phyloP scores from a whole-genome alignment of 2,113 vertebrate species.

The Phrynocephalus versicolor region DNA sequence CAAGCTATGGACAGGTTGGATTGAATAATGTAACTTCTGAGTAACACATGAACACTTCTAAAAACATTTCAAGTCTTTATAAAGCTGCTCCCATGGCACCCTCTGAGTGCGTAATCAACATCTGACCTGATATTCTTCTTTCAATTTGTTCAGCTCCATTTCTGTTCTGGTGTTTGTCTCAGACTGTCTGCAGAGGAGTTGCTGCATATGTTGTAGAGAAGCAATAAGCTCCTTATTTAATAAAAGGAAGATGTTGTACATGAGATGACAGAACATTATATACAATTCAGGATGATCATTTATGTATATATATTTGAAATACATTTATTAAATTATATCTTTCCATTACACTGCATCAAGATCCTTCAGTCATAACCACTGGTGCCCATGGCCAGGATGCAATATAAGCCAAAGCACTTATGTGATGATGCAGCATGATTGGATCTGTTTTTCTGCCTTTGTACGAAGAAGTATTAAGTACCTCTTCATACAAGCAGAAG shows the following conservation, averaged over 20 bases:
- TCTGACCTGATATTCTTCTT: conserved; percentile 83
- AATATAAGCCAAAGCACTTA: too few relatives aligned
- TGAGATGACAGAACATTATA: conserved; percentile 18
- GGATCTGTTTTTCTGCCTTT: too few relatives aligned
- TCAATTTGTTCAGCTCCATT: conserved; percentile 79
- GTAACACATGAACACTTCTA: conserved; percentile 53
- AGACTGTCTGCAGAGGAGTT: conserved; percentile 82
- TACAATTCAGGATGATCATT: conserved; percentile 3
- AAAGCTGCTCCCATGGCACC: conserved; percentile 38
- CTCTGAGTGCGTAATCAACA: conserved; percentile 57
- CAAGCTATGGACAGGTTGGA: not conserved
- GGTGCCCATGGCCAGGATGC: not conserved
- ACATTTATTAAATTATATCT: not conserved
- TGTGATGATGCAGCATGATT: too few relatives aligned
- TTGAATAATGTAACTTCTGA: conserved; percentile 64
- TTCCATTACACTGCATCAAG: not conserved
- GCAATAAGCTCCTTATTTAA: conserved; percentile 80
- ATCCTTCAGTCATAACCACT: not conserved
- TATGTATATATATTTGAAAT: not conserved
- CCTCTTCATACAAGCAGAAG: too few relatives aligned
- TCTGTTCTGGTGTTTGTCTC: conserved; percentile 77
- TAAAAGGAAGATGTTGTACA: conserved; percentile 37
- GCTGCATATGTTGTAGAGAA: conserved; percentile 82
- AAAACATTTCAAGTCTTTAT: conserved; percentile 43
- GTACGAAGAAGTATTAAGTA: too few relatives aligned